Evolutionary conservation across 2,888 invertebrate species (phyloP).

Genomic region (Napeogenes inachia): DNA sequence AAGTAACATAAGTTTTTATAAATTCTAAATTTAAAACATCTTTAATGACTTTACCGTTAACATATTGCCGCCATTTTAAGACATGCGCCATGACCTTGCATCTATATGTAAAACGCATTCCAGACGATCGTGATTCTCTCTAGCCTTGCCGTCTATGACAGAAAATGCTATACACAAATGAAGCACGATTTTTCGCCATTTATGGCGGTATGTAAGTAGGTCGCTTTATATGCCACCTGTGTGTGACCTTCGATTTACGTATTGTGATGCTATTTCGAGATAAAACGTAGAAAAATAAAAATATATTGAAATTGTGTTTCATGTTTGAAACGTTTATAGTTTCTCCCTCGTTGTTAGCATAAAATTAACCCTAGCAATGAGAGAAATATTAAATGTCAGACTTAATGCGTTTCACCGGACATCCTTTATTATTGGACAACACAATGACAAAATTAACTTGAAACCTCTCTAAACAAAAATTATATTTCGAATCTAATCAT

Average conservation of each 20-base stretch:
- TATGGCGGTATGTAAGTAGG: slow-evolving; percentile 31
- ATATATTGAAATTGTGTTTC: no score
- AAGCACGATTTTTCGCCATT: slow-evolving; percentile 29
- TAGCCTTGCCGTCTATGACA: slow-evolving; percentile 19
- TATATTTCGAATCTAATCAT: no score
- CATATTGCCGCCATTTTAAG: slow-evolving; percentile 11
- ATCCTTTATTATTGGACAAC: background rate
- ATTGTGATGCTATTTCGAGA: slow-evolving; percentile 9
- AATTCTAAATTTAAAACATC: no score
- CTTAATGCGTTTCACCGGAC: background rate
- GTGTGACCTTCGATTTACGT: slow-evolving; percentile 23
- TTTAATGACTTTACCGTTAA: no score
- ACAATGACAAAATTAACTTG: no score
- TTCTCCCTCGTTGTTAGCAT: no score
- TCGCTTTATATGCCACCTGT: slow-evolving; percentile 29
- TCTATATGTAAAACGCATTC: slow-evolving; percentile 57
- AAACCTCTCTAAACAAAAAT: no score
- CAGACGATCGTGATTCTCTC: slow-evolving; percentile 43
- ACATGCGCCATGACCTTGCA: slow-evolving; percentile 48
- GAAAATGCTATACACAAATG: slow-evolving; percentile 18
- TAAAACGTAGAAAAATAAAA: background rate
- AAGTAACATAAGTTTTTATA: no score
- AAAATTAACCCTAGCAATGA: no score
- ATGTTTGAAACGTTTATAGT: no score
- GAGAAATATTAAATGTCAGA: background rate